phyloP scores from a whole-genome alignment of 1,140 invertebrate species.

The Hetaerina americana region DNA sequence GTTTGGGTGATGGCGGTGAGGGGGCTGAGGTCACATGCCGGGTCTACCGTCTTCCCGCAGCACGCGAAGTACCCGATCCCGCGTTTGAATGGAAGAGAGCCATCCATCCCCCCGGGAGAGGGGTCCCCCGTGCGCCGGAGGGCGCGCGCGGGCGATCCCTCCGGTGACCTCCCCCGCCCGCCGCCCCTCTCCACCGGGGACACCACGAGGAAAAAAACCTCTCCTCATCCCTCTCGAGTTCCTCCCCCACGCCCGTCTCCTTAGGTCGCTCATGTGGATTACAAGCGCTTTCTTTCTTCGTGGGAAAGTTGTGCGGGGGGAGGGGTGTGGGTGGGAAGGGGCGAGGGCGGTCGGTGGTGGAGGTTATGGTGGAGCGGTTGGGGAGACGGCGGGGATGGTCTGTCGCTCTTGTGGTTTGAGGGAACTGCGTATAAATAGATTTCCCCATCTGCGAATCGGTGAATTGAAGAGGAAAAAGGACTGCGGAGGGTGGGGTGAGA shows the following conservation, averaged over 20 bases:
- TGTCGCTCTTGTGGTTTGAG: neutral
- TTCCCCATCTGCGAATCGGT: neutral
- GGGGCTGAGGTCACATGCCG: neutral
- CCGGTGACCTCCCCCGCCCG: no score
- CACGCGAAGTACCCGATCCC: neutral
- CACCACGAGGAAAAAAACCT: no score
- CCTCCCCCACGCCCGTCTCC: neutral
- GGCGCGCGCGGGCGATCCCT: no score
- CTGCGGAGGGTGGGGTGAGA: neutral
- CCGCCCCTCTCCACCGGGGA: no score
- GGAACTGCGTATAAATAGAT: neutral
- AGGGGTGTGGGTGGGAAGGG: no score
- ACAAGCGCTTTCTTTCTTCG: neutral
- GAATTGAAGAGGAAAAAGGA: neutral
- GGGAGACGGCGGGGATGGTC: no score
- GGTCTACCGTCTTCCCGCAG: neutral
- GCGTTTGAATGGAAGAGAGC: neutral
- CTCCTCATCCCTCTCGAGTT: neutral
- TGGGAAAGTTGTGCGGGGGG: neutral
- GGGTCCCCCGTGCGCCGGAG: no score
- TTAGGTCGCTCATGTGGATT: neutral
- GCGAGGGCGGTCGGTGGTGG: no score
- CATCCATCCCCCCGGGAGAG: neutral
- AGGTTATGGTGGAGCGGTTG: no score
- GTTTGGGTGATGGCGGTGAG: no score